These are phyloP conservation scores for Cyclophora albipunctata DNA, from an alignment of 2,888 invertebrate species.

Conservation along the genomic window DNA sequence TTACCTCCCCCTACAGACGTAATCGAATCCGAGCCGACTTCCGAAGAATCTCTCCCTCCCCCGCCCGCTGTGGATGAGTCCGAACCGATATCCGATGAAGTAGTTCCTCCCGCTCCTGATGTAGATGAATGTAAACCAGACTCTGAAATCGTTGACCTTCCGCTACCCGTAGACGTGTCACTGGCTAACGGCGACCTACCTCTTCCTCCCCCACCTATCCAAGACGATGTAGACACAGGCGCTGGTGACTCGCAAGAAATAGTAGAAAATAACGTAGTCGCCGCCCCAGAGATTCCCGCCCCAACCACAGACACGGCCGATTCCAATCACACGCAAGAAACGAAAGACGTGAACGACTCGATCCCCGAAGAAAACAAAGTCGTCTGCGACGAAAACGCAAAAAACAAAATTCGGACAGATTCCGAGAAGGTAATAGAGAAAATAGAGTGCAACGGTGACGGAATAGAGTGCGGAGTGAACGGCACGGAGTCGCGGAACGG, in stretches of 20 bases:
- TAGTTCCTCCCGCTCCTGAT: constrained; percentile 1
- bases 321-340: constrained; percentile 14
- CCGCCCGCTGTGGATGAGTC: background rate
- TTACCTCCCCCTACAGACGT: background rate
- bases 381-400: constrained; percentile 30
- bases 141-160: constrained; percentile 11
- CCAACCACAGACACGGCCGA: constrained; percentile 5
- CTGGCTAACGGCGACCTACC: constrained; percentile 30
- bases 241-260: constrained; percentile 10
- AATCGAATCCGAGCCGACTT: background rate
- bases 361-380: constrained; percentile 22
- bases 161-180: constrained; percentile 30
- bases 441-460: constrained; percentile 38
- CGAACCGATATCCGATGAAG: background rate
- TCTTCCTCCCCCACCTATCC: constrained; percentile 35
- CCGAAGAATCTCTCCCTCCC: background rate
- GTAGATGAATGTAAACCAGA: background rate
- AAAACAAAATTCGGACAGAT: constrained; percentile 33
- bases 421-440: constrained; percentile 25
- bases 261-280: constrained; percentile 21
- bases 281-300: constrained; percentile 13
- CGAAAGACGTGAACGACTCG: constrained; percentile 19
- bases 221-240: constrained; percentile 22
- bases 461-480: constrained; percentile 9
- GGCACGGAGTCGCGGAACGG: constrained; percentile 9